Base-by-base conservation (phyloP, 2,797 vertebrate genomes). In the Bucorvus abyssinicus region DNA sequence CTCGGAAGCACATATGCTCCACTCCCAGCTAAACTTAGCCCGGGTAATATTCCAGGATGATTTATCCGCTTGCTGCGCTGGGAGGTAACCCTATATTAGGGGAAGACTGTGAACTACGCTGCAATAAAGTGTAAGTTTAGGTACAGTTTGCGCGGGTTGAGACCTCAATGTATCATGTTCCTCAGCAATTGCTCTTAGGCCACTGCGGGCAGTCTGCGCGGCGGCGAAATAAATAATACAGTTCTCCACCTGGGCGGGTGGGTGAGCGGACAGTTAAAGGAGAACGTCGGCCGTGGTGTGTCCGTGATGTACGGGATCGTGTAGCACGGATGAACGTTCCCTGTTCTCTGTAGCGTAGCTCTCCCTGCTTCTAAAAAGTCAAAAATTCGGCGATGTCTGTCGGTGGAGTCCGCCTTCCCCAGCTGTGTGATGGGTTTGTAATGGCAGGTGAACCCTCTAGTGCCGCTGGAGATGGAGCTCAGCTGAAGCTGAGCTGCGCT, bases 51-150 rank as follows among this genome's bases (percentile, higher is more conserved):
- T 98, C 98, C 96, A 78, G 97, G 97, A 97, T 98, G 98, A 98
- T 98, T 98, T 98, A 98, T 98, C 98, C 97, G 79, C 97, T 93
- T 96, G 98, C 98, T 98, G 98, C 97, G 1, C 97, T 97, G 98
- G 98, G 98, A 98, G 95, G 95, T 97, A 98, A 97, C 98, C 98
- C 97, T 96, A 93, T 96, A 97, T 97, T 97, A 98, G 97, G 98
- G 95, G 98, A 96, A 97, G 97, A 97, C 96, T 97, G 97, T 96
- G 97, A 97, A 96, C 97, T 97, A 96, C 98, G 97, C 98, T 97
- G 97, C 97, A 98, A 97, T 98, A 98, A 98, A 98, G 98, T 98
- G 97, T 96, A 98, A 98, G 98, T 98, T 98, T 98, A 98, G 98
- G 98, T 98, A 98, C 98, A 98, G 97, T 98, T 98, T 98, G 98